These are phyloP conservation scores for Sminthurinus aureus DNA, from an alignment of 2,888 invertebrate genomes.

Conservation along the genomic window DNA sequence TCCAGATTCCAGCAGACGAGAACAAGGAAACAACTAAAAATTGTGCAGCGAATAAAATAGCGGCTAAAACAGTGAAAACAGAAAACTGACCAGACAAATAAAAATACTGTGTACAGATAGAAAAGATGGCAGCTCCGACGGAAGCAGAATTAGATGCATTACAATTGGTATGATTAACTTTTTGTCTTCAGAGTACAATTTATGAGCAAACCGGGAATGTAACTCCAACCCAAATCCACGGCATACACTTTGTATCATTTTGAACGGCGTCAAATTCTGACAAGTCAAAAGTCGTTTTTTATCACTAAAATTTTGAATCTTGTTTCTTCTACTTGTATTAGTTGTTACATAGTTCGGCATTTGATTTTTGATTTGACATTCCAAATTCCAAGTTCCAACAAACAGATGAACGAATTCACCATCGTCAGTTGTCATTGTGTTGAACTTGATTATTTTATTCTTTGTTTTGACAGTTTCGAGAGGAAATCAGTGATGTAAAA, in stretches of 20 bases:
- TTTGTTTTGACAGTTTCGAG: conserved; percentile 24
- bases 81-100: background rate
- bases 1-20: background rate
- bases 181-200: background rate
- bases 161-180: conserved; percentile 8
- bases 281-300: no score
- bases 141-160: conserved; percentile 9
- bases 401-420: no score
- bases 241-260: background rate
- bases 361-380: no score
- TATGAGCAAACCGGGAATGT: no score
- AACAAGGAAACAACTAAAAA: no score
- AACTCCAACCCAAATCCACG: no score
- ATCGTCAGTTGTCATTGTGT: background rate
- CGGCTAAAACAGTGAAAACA: no score
- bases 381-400: no score
- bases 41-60: no score
- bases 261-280: background rate
- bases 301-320: no score
- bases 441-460: background rate
- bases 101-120: background rate
- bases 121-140: conserved; percentile 30
- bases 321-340: no score
- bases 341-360: no score
- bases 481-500: conserved; percentile 30